Percentiles rank a stretch among this genome's conserved stretches.
Evolutionary conservation across 2,113 vertebrate species (phyloP).

Genomic region (Synodontis membranacea): DNA sequence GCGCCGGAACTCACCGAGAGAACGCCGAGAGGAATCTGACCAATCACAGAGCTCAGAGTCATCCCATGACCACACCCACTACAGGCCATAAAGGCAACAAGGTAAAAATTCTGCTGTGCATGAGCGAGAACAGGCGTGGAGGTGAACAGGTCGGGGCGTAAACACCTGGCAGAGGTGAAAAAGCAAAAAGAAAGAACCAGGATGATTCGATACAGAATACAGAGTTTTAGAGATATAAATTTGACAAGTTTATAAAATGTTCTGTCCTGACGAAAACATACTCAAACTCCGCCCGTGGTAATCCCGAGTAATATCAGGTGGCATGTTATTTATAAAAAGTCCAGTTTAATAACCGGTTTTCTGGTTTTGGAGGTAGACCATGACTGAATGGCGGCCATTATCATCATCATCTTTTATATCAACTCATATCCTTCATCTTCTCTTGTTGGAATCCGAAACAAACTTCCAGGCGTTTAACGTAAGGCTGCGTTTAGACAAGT

Average conservation of each 20-base stretch:
- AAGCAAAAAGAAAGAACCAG: neutral
- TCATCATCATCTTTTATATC: neutral
- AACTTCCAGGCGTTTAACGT: neutral
- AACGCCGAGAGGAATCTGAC: conserved; percentile 67
- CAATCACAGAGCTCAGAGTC: conserved; percentile 70
- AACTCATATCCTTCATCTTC: neutral
- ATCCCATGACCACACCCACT: conserved; percentile 64
- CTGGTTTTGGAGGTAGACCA: neutral
- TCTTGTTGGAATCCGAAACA: neutral
- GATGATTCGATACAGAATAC: neutral
- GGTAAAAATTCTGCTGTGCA: conserved; percentile 65
- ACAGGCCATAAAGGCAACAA: conserved; percentile 87
- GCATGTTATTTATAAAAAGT: neutral
- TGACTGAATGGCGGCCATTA: neutral
- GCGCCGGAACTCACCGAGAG: conserved; percentile 79
- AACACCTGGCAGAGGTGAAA: neutral
- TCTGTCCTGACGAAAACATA: neutral
- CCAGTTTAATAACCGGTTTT: neutral
- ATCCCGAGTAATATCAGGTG: neutral
- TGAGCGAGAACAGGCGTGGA: no score
- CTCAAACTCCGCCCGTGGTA: neutral
- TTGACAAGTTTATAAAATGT: no score
- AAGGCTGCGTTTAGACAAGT: neutral
- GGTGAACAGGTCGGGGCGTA: neutral
- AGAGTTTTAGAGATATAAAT: neutral